Conservation (phyloP, 1,140 invertebrate genomes). For the Prorops nasuta region DNA sequence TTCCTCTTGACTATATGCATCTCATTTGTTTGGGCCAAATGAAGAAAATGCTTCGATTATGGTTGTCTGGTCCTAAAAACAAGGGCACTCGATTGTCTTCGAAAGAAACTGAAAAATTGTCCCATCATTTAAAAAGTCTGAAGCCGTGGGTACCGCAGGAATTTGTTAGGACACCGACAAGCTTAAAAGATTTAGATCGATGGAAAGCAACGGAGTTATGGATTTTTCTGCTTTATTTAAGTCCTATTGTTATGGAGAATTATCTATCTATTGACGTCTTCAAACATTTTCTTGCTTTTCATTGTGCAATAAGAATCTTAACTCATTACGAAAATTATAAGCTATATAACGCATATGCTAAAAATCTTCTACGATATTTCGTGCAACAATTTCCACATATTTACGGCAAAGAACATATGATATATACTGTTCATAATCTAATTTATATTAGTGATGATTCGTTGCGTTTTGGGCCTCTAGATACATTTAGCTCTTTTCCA, state of each 20-base stretch:
- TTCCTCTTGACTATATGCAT: slow-evolving; percentile 31
- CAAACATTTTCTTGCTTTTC: slow-evolving; percentile 1
- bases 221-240: slow-evolving; percentile 29
- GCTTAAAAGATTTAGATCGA: slow-evolving; percentile 15
- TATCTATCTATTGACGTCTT: background rate
- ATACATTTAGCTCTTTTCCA: slow-evolving; percentile 11
- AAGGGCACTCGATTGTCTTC: background rate
- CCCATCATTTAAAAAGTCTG: background rate
- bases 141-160: slow-evolving; percentile 19
- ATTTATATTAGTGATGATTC: slow-evolving; percentile 8
- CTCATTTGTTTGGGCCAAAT: slow-evolving; percentile 27
- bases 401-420: slow-evolving; percentile 9
- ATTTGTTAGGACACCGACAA: slow-evolving; percentile 30
- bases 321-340: background rate
- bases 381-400: slow-evolving; percentile 1
- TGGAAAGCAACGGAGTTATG: slow-evolving; percentile 40
- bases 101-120: background rate
- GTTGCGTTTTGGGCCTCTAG: slow-evolving; percentile 7
- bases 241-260: slow-evolving; percentile 22
- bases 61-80: slow-evolving; percentile 10
- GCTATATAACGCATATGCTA: slow-evolving; percentile 5
- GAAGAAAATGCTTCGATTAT: slow-evolving; percentile 21
- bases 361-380: slow-evolving; percentile 3
- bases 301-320: slow-evolving; percentile 9
- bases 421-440: slow-evolving; percentile 13